Base-by-base conservation (phyloP, 1,140 invertebrate species). In the Octopus bimaculoides region DNA sequence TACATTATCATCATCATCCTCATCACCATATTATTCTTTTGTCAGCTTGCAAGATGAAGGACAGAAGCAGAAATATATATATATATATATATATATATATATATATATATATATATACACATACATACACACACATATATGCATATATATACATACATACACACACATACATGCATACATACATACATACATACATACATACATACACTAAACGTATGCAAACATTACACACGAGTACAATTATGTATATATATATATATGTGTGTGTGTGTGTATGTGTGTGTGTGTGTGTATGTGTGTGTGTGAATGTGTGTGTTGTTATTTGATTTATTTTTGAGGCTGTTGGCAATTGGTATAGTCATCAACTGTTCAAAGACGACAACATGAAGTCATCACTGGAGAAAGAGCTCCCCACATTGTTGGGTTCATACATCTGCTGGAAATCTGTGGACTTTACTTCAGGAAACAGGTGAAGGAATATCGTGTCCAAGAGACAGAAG, bases 381-480 rank as follows among this genome's bases (percentile, higher is more conserved):
- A 41, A 41, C 26, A 3, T 41, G 26, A 41, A 41, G 26, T 41
- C 26, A 41, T 41, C 26, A 41, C 26, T 41, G 26, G 26, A 41
- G 26, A 41, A 41, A 41, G 26, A 41, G 26, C 26, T 41, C 3
- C 26, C 26, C 26, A 41, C 26, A 3, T 41, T 41, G 26, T 41
- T 41, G 26, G 26, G 0, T 41, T 41, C 26, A 0, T 41, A 41
- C 1, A 1, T 66, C 3, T 66, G 12, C 52, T 75, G 74, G 41
- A 75, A 78, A 52, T 41, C 10, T n/a, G 79, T 77, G 66, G 77
- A 77, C 75, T 78, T 61, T 10, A 80, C 81, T 52, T 84, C 80
- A 5, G 80, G 81, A 78, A 84, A 84, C 54, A 83, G 54, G 8
- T 78, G 80, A 56, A 82, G 80, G 73, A 84, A 17, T 12, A 83